Evolutionary conservation across 2,888 invertebrate species (phyloP).

Genomic region (Harpagoxenus sublaevis): DNA sequence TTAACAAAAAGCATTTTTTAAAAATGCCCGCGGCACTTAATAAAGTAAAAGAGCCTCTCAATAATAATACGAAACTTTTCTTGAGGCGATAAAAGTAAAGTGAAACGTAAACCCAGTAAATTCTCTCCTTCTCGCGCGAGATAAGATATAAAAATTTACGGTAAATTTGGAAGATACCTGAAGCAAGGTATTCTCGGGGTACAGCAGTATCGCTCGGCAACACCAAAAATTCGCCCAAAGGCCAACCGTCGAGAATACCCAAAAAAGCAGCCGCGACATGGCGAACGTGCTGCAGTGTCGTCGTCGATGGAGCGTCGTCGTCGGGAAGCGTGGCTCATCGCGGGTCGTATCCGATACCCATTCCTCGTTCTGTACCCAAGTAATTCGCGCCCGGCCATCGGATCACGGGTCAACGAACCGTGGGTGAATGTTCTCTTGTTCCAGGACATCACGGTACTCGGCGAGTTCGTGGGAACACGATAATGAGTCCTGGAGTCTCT

Average conservation of each 20-base stretch:
- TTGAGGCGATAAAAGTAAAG: conserved; percentile 2
- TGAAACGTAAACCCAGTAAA: conserved; percentile 6
- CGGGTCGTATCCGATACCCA: not conserved
- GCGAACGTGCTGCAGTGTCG: conserved; percentile 12
- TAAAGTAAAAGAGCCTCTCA: not conserved
- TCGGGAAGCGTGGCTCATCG: not conserved
- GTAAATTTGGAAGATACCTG: conserved; percentile 76
- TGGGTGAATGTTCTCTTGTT: conserved; percentile 46
- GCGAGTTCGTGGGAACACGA: conserved; percentile 67
- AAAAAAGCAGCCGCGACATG: conserved; percentile 53
- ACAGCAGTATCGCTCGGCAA: conserved; percentile 77
- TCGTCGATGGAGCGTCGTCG: not conserved
- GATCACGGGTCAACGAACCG: conserved; percentile 79
- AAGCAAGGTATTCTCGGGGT: conserved; percentile 78
- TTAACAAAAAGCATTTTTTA: not conserved
- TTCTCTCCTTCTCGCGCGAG: not conserved
- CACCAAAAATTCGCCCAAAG: conserved; percentile 54
- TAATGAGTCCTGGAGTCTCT: conserved; percentile 68
- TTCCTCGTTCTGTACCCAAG: conserved; percentile 74
- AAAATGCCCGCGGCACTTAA: not conserved
- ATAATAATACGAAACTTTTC: not conserved
- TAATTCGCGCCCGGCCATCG: conserved; percentile 79
- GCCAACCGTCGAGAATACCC: not conserved
- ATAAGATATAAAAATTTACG: conserved; percentile 1
- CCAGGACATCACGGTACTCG: conserved; percentile 35